These are phyloP conservation scores for Pitangus sulphuratus DNA, from an alignment of 2,797 vertebrate genomes.

Conservation along the genomic window DNA sequence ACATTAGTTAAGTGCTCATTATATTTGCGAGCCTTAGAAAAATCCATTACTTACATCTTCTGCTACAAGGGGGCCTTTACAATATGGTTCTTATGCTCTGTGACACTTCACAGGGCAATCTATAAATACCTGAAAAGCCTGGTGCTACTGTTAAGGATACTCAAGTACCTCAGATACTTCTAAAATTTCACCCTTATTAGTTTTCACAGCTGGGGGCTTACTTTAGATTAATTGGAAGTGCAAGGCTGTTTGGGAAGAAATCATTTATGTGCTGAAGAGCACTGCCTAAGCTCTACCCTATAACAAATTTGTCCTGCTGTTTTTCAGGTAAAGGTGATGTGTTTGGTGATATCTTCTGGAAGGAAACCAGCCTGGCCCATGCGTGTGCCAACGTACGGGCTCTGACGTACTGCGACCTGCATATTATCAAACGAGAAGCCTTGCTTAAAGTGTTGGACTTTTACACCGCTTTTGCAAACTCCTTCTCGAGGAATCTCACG, in stretches of 20 bases:
- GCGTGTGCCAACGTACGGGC: constrained; percentile 94
- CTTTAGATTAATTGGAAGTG: neutral
- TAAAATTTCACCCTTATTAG: neutral
- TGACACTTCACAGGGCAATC: neutral
- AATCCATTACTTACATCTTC: neutral
- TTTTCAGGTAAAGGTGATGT: constrained; percentile 94
- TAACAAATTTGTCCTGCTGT: neutral
- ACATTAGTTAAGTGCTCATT: neutral
- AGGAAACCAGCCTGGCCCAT: constrained; percentile 91
- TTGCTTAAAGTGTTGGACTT: constrained; percentile 95
- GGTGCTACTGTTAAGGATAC: neutral
- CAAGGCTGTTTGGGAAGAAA: neutral
- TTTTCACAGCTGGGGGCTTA: neutral
- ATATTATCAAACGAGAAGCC: constrained; percentile 93
- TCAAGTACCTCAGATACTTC: neutral
- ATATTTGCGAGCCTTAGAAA: neutral
- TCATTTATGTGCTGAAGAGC: neutral
- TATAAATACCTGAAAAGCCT: constrained; percentile 13
- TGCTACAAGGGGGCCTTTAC: neutral
- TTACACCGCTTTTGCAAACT: constrained; percentile 94
- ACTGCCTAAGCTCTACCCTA: neutral
- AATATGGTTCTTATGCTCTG: neutral
- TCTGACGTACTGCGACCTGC: constrained; percentile 94
- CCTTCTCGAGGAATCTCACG: constrained; percentile 94
- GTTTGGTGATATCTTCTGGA: constrained; percentile 97